These are phyloP conservation scores for Theocolax elegans DNA, from an alignment of 1,140 invertebrate genomes.

Conservation along the genomic window DNA sequence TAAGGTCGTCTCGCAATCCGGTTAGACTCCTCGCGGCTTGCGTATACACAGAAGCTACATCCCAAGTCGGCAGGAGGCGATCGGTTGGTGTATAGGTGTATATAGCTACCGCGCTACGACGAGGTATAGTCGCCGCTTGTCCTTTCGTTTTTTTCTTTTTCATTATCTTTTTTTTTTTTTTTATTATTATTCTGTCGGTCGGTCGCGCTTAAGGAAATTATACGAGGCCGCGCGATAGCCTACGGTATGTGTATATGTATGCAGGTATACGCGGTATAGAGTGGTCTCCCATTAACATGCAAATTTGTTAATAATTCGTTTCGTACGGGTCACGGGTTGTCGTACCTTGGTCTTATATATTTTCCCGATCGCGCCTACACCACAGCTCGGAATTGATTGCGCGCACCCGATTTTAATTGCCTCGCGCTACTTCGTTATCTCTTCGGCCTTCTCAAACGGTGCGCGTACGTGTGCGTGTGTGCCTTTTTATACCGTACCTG, in stretches of 20 bases:
- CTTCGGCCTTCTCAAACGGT: background rate
- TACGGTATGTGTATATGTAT: too few relatives aligned
- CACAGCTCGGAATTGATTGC: conserved; percentile 59
- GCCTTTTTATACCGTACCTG: background rate
- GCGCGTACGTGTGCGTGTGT: background rate
- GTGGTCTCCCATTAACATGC: conserved; percentile 66
- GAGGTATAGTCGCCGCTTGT: too few relatives aligned
- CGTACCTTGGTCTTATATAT: conserved; percentile 44
- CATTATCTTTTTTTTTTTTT: too few relatives aligned
- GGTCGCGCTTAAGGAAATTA: too few relatives aligned
- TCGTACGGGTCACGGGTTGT: conserved; percentile 56
- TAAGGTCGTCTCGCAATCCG: too few relatives aligned
- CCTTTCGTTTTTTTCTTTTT: too few relatives aligned
- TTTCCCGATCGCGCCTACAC: conserved; percentile 50
- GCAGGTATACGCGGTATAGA: conserved; percentile 43
- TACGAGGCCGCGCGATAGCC: conserved; percentile 1
- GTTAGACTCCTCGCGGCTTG: too few relatives aligned
- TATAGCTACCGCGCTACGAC: too few relatives aligned
- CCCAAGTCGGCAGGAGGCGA: too few relatives aligned
- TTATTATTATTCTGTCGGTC: too few relatives aligned
- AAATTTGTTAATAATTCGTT: conserved; percentile 65
- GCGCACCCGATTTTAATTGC: conserved; percentile 62
- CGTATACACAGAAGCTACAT: too few relatives aligned
- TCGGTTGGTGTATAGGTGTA: too few relatives aligned
- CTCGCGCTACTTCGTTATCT: conserved; percentile 53